Evolutionary conservation across 2,113 vertebrate genomes (phyloP), one percentile per base, ranked within the genome.

Genomic region (Pithys albifrons): DNA sequence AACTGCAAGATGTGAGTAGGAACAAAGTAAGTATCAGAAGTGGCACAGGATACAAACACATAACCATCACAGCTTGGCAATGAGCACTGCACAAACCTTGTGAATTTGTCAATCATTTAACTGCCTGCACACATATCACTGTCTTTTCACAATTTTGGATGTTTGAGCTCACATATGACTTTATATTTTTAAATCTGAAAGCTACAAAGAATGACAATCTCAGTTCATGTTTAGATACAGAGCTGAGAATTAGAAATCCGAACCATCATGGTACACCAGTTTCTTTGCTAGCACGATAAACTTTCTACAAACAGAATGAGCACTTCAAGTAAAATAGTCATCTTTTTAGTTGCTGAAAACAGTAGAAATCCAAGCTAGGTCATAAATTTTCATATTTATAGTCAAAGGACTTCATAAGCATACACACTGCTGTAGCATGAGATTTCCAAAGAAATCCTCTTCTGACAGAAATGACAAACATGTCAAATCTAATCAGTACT

Each of bases 321-420:
- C 72, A 92, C 59, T 61, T 61, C 76, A 95, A 95, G n/a, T 64
- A 87, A 78, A 94, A 93, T n/a, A 93, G 64, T 71, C 9, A 80
- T 45, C 14, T 85, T 72, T 66, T 12, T 27, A 81, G 65, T 29
- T 64, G 35, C 8, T 71, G 52, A 45, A 71, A 87, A 67, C 76
- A 86, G 45, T 29, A 52, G 85, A 94, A 91, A 78, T 37, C 5
- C 25, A 80, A 85, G 43, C 7, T 62, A 15, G 17, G n/a, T 80
- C 43, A 83, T 90, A 85, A 65, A 49, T 76, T 57, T 83, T 85
- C 19, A 6, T 51, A 54, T 72, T 65, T 93, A 41, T 35, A 85
- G 37, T 69, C 27, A n/a, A 0, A 79, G 28, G 31, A 76, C 33
- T 85, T 76, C 17, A 27, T 24, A 76, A 70, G 28, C 16, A 45